Evolutionary conservation across 2,888 invertebrate genomes (phyloP).

Genomic region (Eilema caniola): DNA sequence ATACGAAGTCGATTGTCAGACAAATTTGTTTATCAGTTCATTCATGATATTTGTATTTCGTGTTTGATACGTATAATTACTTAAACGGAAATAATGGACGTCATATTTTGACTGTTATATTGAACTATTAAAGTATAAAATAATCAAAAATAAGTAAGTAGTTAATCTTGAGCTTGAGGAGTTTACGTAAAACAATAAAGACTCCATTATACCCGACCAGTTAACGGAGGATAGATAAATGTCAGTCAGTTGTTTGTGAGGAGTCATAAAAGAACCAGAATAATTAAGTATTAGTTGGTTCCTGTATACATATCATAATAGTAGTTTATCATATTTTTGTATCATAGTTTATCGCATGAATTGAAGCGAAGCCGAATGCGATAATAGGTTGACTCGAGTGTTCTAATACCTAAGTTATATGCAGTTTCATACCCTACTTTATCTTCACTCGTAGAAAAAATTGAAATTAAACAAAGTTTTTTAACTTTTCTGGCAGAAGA

Average conservation of each 20-base stretch:
- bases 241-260: background rate
- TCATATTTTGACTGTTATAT: conserved; percentile 15
- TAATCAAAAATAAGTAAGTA: background rate
- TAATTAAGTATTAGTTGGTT: too few species aligned
- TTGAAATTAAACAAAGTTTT: too few species aligned
- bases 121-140: background rate
- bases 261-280: too few species aligned
- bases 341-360: too few species aligned
- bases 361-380: too few species aligned
- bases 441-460: too few species aligned
- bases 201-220: background rate
- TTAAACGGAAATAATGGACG: conserved; percentile 7
- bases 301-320: too few species aligned
- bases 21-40: conserved; percentile 36
- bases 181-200: background rate
- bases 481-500: too few species aligned
- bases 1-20: conserved; percentile 25
- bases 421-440: too few species aligned
- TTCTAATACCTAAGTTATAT: too few species aligned
- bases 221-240: background rate
- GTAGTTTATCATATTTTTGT: too few species aligned
- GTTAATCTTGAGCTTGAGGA: background rate
- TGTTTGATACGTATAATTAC: conserved; percentile 8
- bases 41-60: conserved; percentile 36
- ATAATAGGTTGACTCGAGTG: too few species aligned